Conservation (phyloP, 2,113 vertebrate species). For the Martes martes region DNA sequence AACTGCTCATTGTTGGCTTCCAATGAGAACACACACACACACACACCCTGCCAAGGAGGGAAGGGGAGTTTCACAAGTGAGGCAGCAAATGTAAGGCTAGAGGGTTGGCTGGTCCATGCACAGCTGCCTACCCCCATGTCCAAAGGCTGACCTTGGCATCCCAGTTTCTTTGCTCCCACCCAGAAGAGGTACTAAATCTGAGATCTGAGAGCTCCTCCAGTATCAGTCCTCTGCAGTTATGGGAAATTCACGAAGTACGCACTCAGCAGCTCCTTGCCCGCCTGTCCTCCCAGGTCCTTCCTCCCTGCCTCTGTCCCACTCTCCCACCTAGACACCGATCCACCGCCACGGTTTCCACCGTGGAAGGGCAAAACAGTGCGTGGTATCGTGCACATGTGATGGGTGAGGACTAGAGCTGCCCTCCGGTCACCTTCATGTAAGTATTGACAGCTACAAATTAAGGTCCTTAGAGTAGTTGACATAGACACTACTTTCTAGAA, state of each 20-base stretch:
- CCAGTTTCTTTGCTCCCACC: background rate
- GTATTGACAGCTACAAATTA: slow-evolving; percentile 68
- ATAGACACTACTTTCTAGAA: slow-evolving; percentile 80
- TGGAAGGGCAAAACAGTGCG: background rate
- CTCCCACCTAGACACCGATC: background rate
- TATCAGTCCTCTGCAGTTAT: background rate
- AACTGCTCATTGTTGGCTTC: background rate
- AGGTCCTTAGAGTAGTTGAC: slow-evolving; percentile 81
- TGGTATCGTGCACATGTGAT: background rate
- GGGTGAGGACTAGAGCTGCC: slow-evolving; percentile 50
- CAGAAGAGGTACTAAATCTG: slow-evolving; percentile 29
- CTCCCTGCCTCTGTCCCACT: background rate
- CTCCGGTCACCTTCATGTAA: slow-evolving; percentile 72
- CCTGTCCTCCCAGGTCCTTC: background rate
- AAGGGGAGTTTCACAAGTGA: background rate
- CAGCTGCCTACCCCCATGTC: slow-evolving; percentile 40
- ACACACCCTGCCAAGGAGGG: background rate
- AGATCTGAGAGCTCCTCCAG: background rate
- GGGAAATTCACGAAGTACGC: background rate
- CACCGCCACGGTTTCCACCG: background rate
- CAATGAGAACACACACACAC: background rate
- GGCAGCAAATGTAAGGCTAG: background rate
- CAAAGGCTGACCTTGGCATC: slow-evolving; percentile 33
- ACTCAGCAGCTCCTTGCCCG: background rate
- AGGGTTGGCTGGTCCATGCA: background rate